Percentiles rank a stretch among this genome's conserved stretches.
Evolutionary conservation across 2,113 vertebrate genomes (phyloP).

Genomic region (Seriola rivoliana): DNA sequence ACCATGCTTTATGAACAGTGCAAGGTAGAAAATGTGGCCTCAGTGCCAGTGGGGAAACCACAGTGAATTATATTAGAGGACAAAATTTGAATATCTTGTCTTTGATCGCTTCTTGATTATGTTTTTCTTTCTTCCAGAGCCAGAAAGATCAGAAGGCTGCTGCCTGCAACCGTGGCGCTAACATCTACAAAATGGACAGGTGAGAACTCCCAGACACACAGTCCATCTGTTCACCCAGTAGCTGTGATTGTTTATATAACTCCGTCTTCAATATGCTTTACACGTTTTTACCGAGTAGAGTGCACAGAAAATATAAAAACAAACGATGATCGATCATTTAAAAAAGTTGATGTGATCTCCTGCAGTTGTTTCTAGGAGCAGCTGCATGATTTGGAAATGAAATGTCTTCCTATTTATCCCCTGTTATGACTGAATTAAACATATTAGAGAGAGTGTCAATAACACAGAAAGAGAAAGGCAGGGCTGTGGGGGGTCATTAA

Average conservation of each 20-base stretch:
- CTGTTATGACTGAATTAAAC: slow-evolving; percentile 11
- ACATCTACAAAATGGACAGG: slow-evolving; percentile 90
- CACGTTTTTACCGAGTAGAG: not conserved
- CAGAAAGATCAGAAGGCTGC: slow-evolving; percentile 90
- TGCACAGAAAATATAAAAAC: not conserved
- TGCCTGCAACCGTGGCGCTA: slow-evolving; percentile 79
- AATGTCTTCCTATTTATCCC: not conserved
- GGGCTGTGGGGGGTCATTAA: slow-evolving; percentile 60
- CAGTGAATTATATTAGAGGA: not conserved
- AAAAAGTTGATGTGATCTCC: not conserved
- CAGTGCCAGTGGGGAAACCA: not conserved
- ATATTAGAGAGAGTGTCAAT: slow-evolving; percentile 13
- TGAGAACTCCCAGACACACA: slow-evolving; percentile 67
- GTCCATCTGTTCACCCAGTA: not conserved
- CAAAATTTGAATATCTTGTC: not conserved
- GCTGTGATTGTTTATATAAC: not conserved
- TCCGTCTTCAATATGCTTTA: not conserved
- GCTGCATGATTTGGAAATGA: not conserved
- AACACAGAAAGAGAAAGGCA: slow-evolving; percentile 55
- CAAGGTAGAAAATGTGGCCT: slow-evolving; percentile 74
- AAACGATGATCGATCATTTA: not conserved
- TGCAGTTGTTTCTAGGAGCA: not conserved
- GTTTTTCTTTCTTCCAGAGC: slow-evolving; percentile 75
- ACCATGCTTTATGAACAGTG: slow-evolving; percentile 95
- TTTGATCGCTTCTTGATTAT: not conserved